Conservation (phyloP, 2,113 vertebrate species). For the Steatornis caripensis region DNA sequence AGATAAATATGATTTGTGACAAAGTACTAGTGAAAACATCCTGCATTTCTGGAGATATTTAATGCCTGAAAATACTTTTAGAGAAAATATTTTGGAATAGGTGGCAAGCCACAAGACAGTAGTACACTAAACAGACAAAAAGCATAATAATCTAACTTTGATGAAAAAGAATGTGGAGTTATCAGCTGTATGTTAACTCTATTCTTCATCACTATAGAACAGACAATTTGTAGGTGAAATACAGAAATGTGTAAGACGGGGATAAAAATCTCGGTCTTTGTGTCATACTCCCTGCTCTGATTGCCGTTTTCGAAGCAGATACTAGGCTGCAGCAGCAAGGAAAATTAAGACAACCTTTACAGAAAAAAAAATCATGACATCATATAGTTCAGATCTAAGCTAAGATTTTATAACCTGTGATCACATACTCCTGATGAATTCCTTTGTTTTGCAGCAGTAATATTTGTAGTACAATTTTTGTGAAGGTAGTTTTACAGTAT, state of each 20-base stretch:
- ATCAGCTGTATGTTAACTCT: not conserved
- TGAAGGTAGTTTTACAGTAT: not conserved
- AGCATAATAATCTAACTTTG: not conserved
- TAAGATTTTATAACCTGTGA: not conserved
- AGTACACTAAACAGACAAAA: not conserved
- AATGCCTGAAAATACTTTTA: not conserved
- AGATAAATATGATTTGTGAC: not conserved
- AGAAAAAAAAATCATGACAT: not conserved
- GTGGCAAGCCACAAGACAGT: not conserved
- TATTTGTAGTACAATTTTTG: not conserved
- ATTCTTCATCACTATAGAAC: not conserved
- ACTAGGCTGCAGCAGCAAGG: not conserved
- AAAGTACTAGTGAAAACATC: not conserved
- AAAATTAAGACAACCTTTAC: not conserved
- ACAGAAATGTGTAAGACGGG: not conserved
- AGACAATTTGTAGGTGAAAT: not conserved
- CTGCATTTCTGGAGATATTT: not conserved
- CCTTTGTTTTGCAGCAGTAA: not conserved
- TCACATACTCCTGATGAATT: not conserved
- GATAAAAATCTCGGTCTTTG: not conserved
- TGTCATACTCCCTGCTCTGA: not conserved
- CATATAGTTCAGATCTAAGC: not conserved
- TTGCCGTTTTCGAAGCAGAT: too few species aligned
- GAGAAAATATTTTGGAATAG: not conserved
- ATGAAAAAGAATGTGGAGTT: not conserved